A percentile compares a stretch with the other conserved stretches of the same genome.
These are phyloP conservation scores for Trachemys scripta DNA, from an alignment of 2,113 vertebrate species.

Conservation along the genomic window DNA sequence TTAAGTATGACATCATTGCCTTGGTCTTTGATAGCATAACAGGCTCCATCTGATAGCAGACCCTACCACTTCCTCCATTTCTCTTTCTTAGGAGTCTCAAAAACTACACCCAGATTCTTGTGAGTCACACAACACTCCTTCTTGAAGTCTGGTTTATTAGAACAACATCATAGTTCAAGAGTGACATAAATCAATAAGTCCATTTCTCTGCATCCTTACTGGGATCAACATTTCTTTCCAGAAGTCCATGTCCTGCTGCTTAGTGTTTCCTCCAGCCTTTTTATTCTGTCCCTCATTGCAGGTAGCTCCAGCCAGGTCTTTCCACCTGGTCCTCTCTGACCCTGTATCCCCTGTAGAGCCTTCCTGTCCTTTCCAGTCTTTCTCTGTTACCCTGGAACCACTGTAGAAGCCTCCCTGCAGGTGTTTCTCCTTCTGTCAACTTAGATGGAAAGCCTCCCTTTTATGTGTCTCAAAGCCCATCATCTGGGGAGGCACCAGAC, in stretches of 20 bases:
- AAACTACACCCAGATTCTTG: background rate
- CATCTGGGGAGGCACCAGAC: background rate
- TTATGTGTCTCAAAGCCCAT: background rate
- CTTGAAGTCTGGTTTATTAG: background rate
- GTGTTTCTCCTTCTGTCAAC: background rate
- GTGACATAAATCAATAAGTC: background rate
- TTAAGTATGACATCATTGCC: too few species aligned
- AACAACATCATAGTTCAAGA: background rate
- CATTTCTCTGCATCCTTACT: background rate
- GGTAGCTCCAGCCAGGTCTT: background rate
- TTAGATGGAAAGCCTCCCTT: background rate
- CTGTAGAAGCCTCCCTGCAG: background rate
- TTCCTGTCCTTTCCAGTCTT: background rate
- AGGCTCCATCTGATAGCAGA: background rate
- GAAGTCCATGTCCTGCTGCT: background rate
- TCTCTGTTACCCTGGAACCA: background rate
- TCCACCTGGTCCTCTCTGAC: background rate
- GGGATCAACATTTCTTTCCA: background rate
- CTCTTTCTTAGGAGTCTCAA: too few species aligned
- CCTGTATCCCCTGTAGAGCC: background rate
- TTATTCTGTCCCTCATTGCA: background rate
- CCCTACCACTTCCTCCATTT: too few species aligned
- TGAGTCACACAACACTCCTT: background rate
- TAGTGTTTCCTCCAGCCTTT: background rate
- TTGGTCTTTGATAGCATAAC: background rate